A percentile compares a stretch with the other conserved stretches of the same genome.
Conservation (phyloP, 2,797 vertebrate genomes). For the Melanotaenia nigrans region DNA sequence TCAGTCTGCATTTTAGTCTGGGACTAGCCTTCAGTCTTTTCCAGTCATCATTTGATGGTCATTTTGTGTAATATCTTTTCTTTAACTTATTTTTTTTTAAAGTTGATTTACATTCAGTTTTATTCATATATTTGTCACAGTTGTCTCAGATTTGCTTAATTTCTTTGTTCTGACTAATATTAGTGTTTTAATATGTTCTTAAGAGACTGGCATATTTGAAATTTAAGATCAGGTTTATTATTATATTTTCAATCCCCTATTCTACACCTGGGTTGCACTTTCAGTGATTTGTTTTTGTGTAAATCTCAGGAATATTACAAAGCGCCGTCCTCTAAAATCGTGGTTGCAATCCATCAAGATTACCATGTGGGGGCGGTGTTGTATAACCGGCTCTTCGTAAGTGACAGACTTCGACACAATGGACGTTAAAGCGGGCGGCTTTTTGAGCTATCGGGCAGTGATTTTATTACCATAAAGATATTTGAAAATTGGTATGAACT, state of each 20-base stretch:
- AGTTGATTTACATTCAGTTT: background rate
- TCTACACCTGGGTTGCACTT: background rate
- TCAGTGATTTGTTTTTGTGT: background rate
- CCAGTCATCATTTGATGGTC: too few relatives aligned
- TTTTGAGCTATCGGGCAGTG: background rate
- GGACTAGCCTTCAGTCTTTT: too few relatives aligned
- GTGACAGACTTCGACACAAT: constrained; percentile 17
- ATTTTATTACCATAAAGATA: too few relatives aligned
- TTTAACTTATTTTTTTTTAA: background rate
- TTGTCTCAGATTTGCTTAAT: background rate
- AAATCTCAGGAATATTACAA: background rate
- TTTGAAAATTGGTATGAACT: background rate
- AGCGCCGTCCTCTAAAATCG: background rate
- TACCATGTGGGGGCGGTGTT: constrained; percentile 55
- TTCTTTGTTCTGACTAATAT: background rate
- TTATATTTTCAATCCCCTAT: background rate
- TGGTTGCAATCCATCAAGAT: background rate
- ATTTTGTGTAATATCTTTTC: background rate
- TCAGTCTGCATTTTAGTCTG: too few relatives aligned
- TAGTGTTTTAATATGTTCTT: background rate
- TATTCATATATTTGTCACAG: background rate
- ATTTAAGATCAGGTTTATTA: background rate
- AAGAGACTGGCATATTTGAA: background rate
- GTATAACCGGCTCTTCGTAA: background rate
- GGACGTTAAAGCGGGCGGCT: constrained; percentile 9